A percentile compares a stretch with the other conserved stretches of the same genome.
phyloP scores from a whole-genome alignment of 2,113 vertebrate species.

The Psammodynastes pulverulentus region DNA sequence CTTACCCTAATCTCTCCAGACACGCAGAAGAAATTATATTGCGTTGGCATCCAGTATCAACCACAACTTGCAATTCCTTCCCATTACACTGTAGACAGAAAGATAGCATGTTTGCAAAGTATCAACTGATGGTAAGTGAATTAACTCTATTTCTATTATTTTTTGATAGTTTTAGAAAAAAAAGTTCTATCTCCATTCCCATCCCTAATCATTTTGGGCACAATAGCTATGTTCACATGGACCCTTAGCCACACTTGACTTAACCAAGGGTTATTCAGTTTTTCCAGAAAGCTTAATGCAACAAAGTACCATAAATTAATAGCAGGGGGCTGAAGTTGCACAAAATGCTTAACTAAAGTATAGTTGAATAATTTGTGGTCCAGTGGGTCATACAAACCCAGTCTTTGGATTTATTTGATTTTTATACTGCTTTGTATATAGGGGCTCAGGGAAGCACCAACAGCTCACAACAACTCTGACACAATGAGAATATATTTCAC shows the following conservation, averaged over 20 bases:
- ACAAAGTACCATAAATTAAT: background rate
- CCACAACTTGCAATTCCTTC: conserved; percentile 75
- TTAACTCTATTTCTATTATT: background rate
- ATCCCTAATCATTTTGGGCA: background rate
- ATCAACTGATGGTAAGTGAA: background rate
- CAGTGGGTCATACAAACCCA: background rate
- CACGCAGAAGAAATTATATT: conserved; percentile 82
- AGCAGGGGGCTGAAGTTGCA: background rate
- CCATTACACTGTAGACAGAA: conserved; percentile 77
- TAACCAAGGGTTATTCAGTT: background rate
- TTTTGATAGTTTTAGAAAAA: background rate
- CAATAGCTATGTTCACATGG: background rate
- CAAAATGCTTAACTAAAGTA: background rate
- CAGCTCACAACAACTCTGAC: background rate
- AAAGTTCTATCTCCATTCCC: background rate
- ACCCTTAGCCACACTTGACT: background rate
- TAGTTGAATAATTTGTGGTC: background rate
- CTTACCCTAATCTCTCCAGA: conserved; percentile 80
- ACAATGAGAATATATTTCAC: background rate
- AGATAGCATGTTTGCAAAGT: conserved; percentile 21
- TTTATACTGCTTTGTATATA: background rate
- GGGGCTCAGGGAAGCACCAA: background rate
- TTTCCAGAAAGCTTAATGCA: background rate
- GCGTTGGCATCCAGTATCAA: conserved; percentile 81
- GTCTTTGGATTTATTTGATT: background rate